Base-by-base conservation (phyloP, 2,888 invertebrate species). In the Odontocolon sp. region DNA sequence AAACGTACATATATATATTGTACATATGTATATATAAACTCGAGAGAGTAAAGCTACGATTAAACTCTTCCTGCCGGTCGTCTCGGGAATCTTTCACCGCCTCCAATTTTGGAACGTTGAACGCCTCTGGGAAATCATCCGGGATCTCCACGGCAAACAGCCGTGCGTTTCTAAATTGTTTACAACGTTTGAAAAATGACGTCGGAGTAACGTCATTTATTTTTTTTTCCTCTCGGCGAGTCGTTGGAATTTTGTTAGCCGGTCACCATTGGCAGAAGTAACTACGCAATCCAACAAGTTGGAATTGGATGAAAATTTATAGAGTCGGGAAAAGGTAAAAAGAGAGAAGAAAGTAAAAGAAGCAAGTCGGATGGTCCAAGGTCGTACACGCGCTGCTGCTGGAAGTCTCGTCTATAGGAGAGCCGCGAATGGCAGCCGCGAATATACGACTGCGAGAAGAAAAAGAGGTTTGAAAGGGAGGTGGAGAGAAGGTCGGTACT, bases 281-380 rank as follows among this genome's bases (percentile, higher is more conserved):
- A 6, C 14, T 6, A 42, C 61, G 31, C 4, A 36, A 26, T 6
- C 33, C 6, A 9, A 47, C 3, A 2, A n/a, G n/a, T n/a, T n/a
- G n/a, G n/a, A n/a, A n/a, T n/a, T n/a, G n/a, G 16, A n/a, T 31
- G 31, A 36, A 8, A 21, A 23, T 4, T 36, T 14, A 38, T 3
- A 16, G 9, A 18, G 14, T 28, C 18, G 59, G 42, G 50, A 33
- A 28, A 59, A 42, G 18, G 42, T n/a, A 28, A 28, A 33, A 8
- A 40, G 57, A 45, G 11, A 36, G 50, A 57, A 28, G 45, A 64
- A 63, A 61, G 50, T 54, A 45, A 45, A 45, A 16, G 33, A 38
- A 45, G 66, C 42, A 78, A 71, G 67, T 68, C 56, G 68, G 71
- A 47, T 68, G 52, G 67, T 70, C 70, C 73, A 78, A 78, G 74